Evolutionary conservation across 2,888 invertebrate genomes (phyloP).

Genomic region (Phortica okadai): DNA sequence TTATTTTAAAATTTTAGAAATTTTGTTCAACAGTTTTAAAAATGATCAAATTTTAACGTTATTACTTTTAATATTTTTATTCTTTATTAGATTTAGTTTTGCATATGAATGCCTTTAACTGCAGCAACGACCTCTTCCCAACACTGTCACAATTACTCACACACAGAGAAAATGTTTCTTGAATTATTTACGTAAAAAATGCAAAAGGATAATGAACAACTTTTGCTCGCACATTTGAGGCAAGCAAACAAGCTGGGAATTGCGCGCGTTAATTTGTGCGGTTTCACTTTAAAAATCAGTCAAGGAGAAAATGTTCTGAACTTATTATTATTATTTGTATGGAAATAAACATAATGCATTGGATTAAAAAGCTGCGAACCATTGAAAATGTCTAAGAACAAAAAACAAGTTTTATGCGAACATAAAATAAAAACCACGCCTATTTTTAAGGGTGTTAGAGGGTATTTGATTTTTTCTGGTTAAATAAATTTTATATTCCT

Average conservation of each 20-base stretch:
- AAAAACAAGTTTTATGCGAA: background rate
- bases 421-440: conserved; percentile 5
- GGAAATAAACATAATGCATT: background rate
- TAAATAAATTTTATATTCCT: background rate
- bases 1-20: too few species aligned
- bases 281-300: conserved; percentile 30
- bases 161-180: background rate
- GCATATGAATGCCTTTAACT: background rate
- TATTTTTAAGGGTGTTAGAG: background rate
- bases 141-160: background rate
- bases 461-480: background rate
- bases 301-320: conserved; percentile 15
- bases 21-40: too few species aligned
- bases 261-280: conserved; percentile 25
- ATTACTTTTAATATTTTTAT: background rate
- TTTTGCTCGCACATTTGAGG: background rate
- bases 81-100: background rate
- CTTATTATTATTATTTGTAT: background rate
- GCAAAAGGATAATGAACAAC: conserved; percentile 3
- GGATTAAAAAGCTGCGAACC: background rate
- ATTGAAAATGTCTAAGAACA: background rate
- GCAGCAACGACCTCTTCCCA: background rate
- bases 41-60: too few species aligned
- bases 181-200: background rate
- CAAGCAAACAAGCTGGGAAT: background rate